A percentile compares a stretch with the other conserved stretches of the same genome.
Evolutionary conservation across 1,140 invertebrate species (phyloP).

Genomic region (Neoseiulus cucumeris): DNA sequence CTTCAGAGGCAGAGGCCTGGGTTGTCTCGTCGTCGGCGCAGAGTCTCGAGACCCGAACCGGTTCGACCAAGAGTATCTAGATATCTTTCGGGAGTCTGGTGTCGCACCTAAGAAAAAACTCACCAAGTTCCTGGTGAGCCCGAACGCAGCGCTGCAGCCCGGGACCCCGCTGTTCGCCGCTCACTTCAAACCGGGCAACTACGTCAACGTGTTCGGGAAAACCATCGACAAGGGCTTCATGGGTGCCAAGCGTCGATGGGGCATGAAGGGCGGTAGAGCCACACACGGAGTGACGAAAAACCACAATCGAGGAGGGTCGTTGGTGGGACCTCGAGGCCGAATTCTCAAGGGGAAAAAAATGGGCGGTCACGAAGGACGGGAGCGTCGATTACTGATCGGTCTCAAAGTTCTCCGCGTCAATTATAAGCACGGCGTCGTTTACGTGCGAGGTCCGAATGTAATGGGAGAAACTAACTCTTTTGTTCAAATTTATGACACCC

Average conservation of each 20-base stretch:
- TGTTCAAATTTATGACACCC: conserved; percentile 59
- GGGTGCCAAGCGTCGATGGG: conserved; percentile 90
- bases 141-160: conserved; percentile 60
- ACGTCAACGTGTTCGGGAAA: conserved; percentile 68
- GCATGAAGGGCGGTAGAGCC: conserved; percentile 78
- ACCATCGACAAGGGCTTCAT: conserved; percentile 91
- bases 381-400: conserved; percentile 45
- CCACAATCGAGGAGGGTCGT: conserved; percentile 71
- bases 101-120: conserved; percentile 70
- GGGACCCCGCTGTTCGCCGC: conserved; percentile 63
- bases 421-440: conserved; percentile 78
- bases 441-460: conserved; percentile 52
- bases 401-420: conserved; percentile 72
- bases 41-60: conserved; percentile 23
- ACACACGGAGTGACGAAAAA: conserved; percentile 85
- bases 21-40: conserved; percentile 13
- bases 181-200: conserved; percentile 78
- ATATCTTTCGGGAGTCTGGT: conserved; percentile 60
- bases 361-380: conserved; percentile 84
- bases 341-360: conserved; percentile 89
- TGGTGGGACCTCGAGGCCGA: conserved; percentile 59
- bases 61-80: conserved; percentile 72
- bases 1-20: background rate
- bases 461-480: conserved; percentile 60
- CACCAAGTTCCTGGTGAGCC: conserved; percentile 60